phyloP scores from a whole-genome alignment of 2,888 invertebrate species.

The Nymphalis c-album region DNA sequence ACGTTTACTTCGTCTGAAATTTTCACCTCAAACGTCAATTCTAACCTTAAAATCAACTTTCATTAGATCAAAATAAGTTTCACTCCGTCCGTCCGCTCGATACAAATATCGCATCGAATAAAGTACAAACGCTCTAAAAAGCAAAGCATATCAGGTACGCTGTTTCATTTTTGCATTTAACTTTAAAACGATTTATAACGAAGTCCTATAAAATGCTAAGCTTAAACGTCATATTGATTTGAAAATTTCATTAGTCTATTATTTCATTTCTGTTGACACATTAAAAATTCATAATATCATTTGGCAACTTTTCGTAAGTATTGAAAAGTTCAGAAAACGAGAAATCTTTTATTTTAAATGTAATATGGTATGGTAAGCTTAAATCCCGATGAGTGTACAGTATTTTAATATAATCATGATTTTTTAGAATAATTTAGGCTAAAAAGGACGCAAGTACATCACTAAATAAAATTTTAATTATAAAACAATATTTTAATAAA shows the following conservation, averaged over 20 bases:
- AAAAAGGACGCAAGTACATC: slow-evolving; percentile 22
- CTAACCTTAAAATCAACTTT: too few relatives aligned
- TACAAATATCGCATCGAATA: neutral
- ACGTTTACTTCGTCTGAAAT: too few relatives aligned
- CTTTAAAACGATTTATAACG: neutral
- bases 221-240: slow-evolving; percentile 2
- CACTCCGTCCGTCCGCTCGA: too few relatives aligned
- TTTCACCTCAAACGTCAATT: too few relatives aligned
- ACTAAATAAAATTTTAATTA: slow-evolving; percentile 21
- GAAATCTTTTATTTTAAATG: slow-evolving; percentile 3
- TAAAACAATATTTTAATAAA: slow-evolving; percentile 23
- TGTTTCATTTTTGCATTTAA: slow-evolving; percentile 38
- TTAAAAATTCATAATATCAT: slow-evolving; percentile 13
- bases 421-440: slow-evolving; percentile 9
- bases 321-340: slow-evolving; percentile 4
- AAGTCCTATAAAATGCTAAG: slow-evolving; percentile 6
- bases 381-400: neutral
- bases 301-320: slow-evolving; percentile 17
- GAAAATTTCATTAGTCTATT: neutral
- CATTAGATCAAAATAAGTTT: too few relatives aligned
- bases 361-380: slow-evolving; percentile 1
- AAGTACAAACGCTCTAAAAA: slow-evolving; percentile 22
- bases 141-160: slow-evolving; percentile 50
- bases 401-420: slow-evolving; percentile 13
- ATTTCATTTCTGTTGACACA: slow-evolving; percentile 9